Conservation (phyloP, 2,797 vertebrate species). For the Erithacus rubecula region DNA sequence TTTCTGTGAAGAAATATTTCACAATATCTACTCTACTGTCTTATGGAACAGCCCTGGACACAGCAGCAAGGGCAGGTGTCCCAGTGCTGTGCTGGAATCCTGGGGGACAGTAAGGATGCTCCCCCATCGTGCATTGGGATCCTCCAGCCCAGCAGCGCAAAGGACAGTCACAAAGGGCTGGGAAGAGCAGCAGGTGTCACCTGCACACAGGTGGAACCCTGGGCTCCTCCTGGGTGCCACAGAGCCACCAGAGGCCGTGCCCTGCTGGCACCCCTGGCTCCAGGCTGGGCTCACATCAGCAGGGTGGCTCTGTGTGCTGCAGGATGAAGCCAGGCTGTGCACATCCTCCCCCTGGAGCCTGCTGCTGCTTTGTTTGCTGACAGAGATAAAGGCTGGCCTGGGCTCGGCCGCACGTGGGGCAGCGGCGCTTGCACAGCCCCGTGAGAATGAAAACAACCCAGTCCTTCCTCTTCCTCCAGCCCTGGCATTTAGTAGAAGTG, state of each 20-base stretch:
- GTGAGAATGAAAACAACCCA: neutral
- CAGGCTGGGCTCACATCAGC: neutral
- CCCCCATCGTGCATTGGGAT: fast-evolving
- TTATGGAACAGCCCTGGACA: no score
- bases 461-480: neutral
- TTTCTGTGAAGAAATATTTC: neutral
- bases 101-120: neutral
- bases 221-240: fast-evolving
- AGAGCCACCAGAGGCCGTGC: fast-evolving
- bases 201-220: no score
- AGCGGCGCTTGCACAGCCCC: neutral
- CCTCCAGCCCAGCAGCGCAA: fast-evolving
- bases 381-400: neutral
- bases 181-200: neutral
- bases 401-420: neutral
- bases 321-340: neutral
- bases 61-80: neutral
- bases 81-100: neutral
- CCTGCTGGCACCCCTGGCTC: neutral
- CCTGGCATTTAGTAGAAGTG: neutral
- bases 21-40: no score
- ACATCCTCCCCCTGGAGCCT: neutral
- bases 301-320: neutral
- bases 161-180: neutral
- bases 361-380: neutral